Percentiles rank a stretch among this genome's conserved stretches.
Conservation (phyloP, 2,113 vertebrate species). For the Muscicapa adusta region DNA sequence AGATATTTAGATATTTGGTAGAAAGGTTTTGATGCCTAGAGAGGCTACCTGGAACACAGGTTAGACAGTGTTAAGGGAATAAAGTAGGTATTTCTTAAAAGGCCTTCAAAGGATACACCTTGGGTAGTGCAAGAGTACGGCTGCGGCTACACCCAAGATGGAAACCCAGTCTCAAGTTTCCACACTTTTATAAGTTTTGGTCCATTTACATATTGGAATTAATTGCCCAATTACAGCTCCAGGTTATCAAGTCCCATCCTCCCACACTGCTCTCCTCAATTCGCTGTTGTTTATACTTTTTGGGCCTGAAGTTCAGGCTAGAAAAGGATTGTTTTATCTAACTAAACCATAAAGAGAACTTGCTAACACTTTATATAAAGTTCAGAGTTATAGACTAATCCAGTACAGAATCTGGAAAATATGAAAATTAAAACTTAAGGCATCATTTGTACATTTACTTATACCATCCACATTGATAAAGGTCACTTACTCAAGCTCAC, state of each 20-base stretch:
- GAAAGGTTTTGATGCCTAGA: not conserved
- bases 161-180: not conserved
- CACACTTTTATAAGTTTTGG: not conserved
- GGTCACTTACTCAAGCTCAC: not conserved
- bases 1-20: not conserved
- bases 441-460: not conserved
- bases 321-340: not conserved
- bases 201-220: not conserved
- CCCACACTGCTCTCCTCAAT: not conserved
- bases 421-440: not conserved
- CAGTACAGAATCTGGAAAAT: not conserved
- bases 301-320: not conserved
- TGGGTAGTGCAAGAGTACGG: not conserved
- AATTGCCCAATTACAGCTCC: not conserved
- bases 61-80: not conserved
- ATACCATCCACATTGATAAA: not conserved
- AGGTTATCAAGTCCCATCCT: not conserved
- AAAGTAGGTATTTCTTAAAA: not conserved
- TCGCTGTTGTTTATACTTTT: accelerated
- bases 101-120: not conserved
- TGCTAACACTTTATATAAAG: not conserved
- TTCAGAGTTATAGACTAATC: not conserved
- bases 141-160: not conserved
- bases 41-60: not conserved
- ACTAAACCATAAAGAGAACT: not conserved